A percentile compares a stretch with the other conserved stretches of the same genome.
Evolutionary conservation across 1,140 invertebrate genomes (phyloP).

Genomic region (Vanessa atalanta): DNA sequence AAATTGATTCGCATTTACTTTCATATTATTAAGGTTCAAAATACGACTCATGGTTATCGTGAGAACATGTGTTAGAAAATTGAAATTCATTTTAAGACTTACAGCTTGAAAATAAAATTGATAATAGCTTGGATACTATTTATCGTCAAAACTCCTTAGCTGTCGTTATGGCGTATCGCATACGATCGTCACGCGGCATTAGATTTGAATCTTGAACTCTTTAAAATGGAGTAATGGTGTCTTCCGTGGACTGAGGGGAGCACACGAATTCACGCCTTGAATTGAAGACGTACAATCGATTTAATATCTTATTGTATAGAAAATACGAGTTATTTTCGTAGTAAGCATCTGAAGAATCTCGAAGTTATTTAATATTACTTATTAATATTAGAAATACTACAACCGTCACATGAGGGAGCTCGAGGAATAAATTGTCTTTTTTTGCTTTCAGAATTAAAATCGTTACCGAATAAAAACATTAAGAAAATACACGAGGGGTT

Average conservation of each 20-base stretch:
- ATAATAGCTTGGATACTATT: conserved; percentile 23
- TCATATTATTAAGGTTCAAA: conserved; percentile 20
- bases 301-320: conserved; percentile 5
- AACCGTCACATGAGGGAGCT: conserved; percentile 17
- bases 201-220: conserved; percentile 74
- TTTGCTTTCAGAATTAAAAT: conserved; percentile 5
- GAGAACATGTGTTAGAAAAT: conserved; percentile 51
- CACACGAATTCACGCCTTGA: conserved; percentile 38
- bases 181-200: conserved; percentile 69
- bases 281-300: conserved; percentile 19
- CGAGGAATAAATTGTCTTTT: conserved; percentile 9
- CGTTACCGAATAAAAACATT: background rate
- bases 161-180: conserved; percentile 47
- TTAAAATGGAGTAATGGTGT: conserved; percentile 69
- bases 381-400: conserved; percentile 29
- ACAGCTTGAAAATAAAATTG: conserved; percentile 32
- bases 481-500: background rate
- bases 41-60: conserved; percentile 38
- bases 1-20: background rate
- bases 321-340: background rate
- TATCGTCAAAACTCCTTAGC: conserved; percentile 46
- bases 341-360: background rate
- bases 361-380: conserved; percentile 28
- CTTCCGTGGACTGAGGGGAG: conserved; percentile 50
- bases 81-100: conserved; percentile 33